Evolutionary conservation across 2,113 vertebrate species (phyloP).

Genomic region (Brachyhypopomus gauderio): DNA sequence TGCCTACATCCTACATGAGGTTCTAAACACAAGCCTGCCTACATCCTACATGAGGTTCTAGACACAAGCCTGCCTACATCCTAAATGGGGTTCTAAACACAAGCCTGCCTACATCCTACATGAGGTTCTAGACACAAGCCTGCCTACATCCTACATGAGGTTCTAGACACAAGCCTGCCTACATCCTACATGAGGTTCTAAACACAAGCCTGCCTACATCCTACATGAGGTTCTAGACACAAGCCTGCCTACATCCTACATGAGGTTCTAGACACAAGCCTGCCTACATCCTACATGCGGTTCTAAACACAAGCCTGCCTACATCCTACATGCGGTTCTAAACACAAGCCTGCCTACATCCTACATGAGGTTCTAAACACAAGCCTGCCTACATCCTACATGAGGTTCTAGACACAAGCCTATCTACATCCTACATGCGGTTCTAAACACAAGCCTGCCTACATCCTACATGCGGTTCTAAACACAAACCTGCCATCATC

Average conservation of each 20-base stretch:
- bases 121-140: background rate
- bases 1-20: constrained; percentile 9
- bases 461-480: too few species aligned
- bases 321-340: too few species aligned
- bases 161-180: background rate
- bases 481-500: background rate
- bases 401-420: background rate
- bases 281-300: constrained; percentile 6
- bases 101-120: constrained; percentile 3
- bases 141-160: constrained; percentile 9
- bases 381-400: constrained; percentile 3
- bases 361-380: background rate
- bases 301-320: background rate
- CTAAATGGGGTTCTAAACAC: background rate
- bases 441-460: background rate
- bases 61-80: constrained; percentile 6
- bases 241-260: constrained; percentile 3
- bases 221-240: background rate
- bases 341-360: constrained; percentile 5
- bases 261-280: background rate
- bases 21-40: background rate
- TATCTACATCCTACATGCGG: constrained; percentile 4
- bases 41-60: too few species aligned
- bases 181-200: too few species aligned
- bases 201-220: constrained; percentile 5